Evolutionary conservation across 2,888 invertebrate genomes (phyloP).

Genomic region (Chymomyza procnemis): DNA sequence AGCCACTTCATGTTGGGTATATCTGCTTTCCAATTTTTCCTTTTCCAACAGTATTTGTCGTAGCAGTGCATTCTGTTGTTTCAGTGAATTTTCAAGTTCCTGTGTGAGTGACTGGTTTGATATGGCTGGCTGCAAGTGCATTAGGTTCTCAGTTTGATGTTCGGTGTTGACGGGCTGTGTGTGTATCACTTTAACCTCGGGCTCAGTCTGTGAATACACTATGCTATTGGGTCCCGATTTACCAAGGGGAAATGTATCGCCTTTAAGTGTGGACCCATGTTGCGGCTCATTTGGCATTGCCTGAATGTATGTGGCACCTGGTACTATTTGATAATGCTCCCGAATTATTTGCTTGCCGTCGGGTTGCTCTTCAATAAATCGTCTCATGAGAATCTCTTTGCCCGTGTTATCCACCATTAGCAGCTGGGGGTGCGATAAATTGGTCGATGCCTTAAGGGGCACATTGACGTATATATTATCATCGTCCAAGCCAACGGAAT

Average conservation of each 20-base stretch:
- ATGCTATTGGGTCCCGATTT: slow-evolving; percentile 77
- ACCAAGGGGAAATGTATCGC: slow-evolving; percentile 69
- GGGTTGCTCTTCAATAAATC: slow-evolving; percentile 90
- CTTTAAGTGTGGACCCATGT: slow-evolving; percentile 70
- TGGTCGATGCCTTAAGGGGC: slow-evolving; percentile 80
- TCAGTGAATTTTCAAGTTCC: slow-evolving; percentile 84
- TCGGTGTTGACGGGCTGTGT: slow-evolving; percentile 76
- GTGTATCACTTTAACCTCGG: slow-evolving; percentile 79
- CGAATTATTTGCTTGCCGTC: slow-evolving; percentile 83
- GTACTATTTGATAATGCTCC: slow-evolving; percentile 79
- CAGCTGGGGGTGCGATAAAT: slow-evolving; percentile 82
- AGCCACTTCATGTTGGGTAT: slow-evolving; percentile 80
- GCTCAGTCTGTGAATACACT: slow-evolving; percentile 80
- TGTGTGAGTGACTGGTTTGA: slow-evolving; percentile 81
- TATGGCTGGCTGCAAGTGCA: slow-evolving; percentile 77
- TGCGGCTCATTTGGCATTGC: slow-evolving; percentile 77
- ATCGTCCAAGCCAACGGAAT: slow-evolving; percentile 79
- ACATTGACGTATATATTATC: slow-evolving; percentile 82
- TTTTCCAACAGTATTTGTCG: slow-evolving; percentile 87
- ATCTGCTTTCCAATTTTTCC: slow-evolving; percentile 82
- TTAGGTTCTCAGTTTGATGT: slow-evolving; percentile 36
- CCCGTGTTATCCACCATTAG: slow-evolving; percentile 87
- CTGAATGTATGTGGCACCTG: slow-evolving; percentile 75
- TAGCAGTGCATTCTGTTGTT: slow-evolving; percentile 87
- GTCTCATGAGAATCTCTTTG: slow-evolving; percentile 89